These are phyloP conservation scores for Lordiphosa fenestrarum DNA, from an alignment of 2,888 invertebrate genomes.

Conservation along the genomic window DNA sequence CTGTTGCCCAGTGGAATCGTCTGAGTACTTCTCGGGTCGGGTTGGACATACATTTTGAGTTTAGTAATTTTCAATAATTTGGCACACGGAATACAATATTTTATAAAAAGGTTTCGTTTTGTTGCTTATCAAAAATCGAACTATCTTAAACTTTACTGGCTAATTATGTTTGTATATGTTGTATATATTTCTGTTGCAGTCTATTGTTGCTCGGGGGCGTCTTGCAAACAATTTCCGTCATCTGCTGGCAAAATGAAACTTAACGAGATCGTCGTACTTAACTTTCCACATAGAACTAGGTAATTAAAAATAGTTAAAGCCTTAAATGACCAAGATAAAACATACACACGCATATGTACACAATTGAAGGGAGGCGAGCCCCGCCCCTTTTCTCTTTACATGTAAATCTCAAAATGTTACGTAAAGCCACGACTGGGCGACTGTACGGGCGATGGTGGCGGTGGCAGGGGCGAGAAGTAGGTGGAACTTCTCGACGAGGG, in stretches of 20 bases:
- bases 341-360: conserved; percentile 42
- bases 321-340: conserved; percentile 40
- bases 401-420: conserved; percentile 79
- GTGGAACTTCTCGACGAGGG: conserved; percentile 88
- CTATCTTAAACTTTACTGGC: neutral
- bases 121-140: conserved; percentile 11
- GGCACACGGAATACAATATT: conserved; percentile 49
- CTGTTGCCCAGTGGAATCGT: neutral
- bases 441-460: conserved; percentile 92
- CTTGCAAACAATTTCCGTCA: conserved; percentile 33
- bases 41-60: conserved; percentile 20
- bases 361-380: too few relatives aligned
- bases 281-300: conserved; percentile 28
- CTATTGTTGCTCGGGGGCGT: conserved; percentile 41
- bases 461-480: conserved; percentile 90
- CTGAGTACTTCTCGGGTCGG: conserved; percentile 27
- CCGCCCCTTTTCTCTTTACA: conserved; percentile 53
- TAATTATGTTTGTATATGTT: conserved; percentile 32
- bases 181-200: conserved; percentile 52
- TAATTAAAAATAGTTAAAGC: conserved; percentile 50
- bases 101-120: conserved; percentile 2
- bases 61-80: conserved; percentile 43
- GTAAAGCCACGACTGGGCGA: conserved; percentile 81
- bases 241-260: conserved; percentile 60
- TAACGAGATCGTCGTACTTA: conserved; percentile 60